Base-by-base conservation (phyloP, 2,888 invertebrate species). In the Spodoptera picta region DNA sequence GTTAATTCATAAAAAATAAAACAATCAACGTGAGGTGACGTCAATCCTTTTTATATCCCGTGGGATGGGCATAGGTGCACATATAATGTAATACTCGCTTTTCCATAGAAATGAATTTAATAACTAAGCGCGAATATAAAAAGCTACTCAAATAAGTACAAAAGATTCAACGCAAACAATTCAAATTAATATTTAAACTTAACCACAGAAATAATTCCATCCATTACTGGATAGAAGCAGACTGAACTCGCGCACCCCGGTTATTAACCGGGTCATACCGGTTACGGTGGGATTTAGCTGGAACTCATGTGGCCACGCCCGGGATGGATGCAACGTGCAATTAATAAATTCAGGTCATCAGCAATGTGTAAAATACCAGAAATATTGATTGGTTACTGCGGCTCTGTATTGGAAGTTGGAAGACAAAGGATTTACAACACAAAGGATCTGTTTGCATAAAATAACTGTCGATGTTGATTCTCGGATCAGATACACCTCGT, bases 321-420 rank as follows among this genome's bases (percentile, higher is more conserved):
- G 45, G 63, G 66, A 68, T 61, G 56, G 60, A 66, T 66, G 67
- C 55, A 65, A 72, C 67, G 50, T 65, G 56, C 49, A 54, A 76
- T 74, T 72, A 74, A 74, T 74, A 71, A 76, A 66, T 65, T 42
- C 65, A 66, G 77, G 72, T 74, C 62, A 65, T 50, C 52, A 62
- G 47, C n/a, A 50, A 49, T 58, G 55, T 54, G 56, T 61, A 51
- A 54, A 61, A 57, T 72, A 57, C 70, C 67, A n/a, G 46, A n/a
- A 0, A 58, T 67, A 73, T 67, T 67, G 67, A 62, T 73, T 65
- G 42, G n/a, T 47, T 54, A 43, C 11, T 51, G 23, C 31, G 42
- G 24, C 31, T 53, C 45, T 27, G 66, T 27, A n/a, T 23, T n/a
- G 9, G 9, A 9, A 24, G 69, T 23, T n/a, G 7, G 10, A 9